Base-by-base conservation (phyloP, 2,113 vertebrate species). In the Oreochromis niloticus region DNA sequence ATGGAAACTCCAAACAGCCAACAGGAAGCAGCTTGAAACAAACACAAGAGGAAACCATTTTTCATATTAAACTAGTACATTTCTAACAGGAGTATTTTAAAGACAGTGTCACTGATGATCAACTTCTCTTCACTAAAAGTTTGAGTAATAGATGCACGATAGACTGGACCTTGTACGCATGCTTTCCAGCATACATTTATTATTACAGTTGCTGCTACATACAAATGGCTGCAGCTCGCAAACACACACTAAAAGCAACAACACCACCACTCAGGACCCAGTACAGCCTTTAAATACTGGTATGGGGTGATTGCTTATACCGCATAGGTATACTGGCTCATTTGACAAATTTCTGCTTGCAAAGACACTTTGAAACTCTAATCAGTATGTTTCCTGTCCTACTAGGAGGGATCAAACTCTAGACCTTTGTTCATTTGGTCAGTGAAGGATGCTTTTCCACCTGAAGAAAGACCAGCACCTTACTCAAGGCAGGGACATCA, bases 391-490 rank as follows among this genome's bases (percentile, higher is more conserved):
- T 43, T 43, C 12, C 41, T 43, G 10, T 43, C 41, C 41, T 43
- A 43, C 41, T 13, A 43, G 41, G 12, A 12, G 41, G 12, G 41
- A 43, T 13, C 10, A 6, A 43, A 43, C 24, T 13, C 24, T 16
- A 27, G 56, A 57, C 24, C 24, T 57, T 57, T 57, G 0, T 57
- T 57, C 22, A 22, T 54, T 54, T 14, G 13, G 0, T 30, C 24
- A 57, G 24, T 27, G 24, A 8, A 57, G 4, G 24, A 57, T 57
- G 55, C 55, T 56, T 56, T 24, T 56, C 22, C 4, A 56, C 6
- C 2, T 13, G 22, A 27, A 11, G 2, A 56, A 56, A 56, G 55
- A 56, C 55, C 55, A 56, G 24, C 22, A 3, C 55, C 4, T 24
- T 56, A 13, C 6, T 56, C n/a, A 56, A 56, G 54, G 3, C 10